Conservation (phyloP, 1,140 invertebrate genomes). For the Sycophila sp. region DNA sequence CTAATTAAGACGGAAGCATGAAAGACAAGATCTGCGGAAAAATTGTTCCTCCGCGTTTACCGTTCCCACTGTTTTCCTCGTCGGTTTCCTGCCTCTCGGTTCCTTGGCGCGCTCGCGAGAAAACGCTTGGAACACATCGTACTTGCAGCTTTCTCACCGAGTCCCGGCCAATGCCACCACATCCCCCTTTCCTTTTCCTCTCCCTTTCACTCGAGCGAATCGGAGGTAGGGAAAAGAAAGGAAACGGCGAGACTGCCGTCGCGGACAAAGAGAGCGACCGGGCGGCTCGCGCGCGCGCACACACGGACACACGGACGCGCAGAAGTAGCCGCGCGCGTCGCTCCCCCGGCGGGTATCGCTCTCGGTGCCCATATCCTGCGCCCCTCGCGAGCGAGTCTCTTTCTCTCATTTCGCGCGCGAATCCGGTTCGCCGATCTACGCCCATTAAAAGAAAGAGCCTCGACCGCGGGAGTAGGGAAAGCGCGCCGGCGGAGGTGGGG, state of each 20-base stretch:
- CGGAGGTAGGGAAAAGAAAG: slow-evolving; percentile 35
- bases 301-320: background rate
- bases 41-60: no score
- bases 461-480: slow-evolving; percentile 1
- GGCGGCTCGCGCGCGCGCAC: background rate
- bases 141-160: slow-evolving; percentile 55
- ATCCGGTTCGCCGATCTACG: slow-evolving; percentile 58
- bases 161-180: slow-evolving; percentile 37
- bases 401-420: slow-evolving; percentile 43
- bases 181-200: slow-evolving; percentile 47
- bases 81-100: background rate
- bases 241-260: slow-evolving; percentile 43
- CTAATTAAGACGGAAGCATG: no score
- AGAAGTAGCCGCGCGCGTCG: slow-evolving; percentile 11
- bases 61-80: no score
- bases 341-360: no score
- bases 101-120: background rate
- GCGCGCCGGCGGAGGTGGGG: slow-evolving; percentile 3
- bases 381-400: background rate
- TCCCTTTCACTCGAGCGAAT: slow-evolving; percentile 54
- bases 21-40: no score
- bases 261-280: slow-evolving; percentile 39
- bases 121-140: slow-evolving; percentile 41
- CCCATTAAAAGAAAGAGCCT: slow-evolving; percentile 34
- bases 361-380: no score